Conservation (phyloP, 2,797 vertebrate genomes). For the Amazona ochrocephala region DNA sequence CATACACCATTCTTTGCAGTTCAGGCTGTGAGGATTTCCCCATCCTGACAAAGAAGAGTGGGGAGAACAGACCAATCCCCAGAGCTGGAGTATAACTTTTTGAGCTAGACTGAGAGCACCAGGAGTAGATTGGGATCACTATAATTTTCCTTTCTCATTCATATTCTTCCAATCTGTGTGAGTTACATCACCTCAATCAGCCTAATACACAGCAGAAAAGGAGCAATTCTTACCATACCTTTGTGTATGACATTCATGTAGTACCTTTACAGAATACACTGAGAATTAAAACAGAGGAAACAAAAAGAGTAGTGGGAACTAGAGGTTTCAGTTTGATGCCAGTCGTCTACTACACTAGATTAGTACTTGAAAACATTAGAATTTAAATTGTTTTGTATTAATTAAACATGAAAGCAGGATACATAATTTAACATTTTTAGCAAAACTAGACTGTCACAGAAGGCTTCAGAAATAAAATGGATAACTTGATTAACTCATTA, state of each 20-base stretch:
- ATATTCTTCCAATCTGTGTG: neutral
- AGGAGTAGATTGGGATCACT: neutral
- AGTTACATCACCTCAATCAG: neutral
- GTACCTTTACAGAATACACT: neutral
- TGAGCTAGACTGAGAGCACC: neutral
- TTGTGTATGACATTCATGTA: neutral
- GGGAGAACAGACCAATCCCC: neutral
- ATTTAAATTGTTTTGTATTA: conserved; percentile 21
- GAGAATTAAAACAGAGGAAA: neutral
- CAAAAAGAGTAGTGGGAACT: conserved; percentile 8
- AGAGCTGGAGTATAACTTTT: neutral
- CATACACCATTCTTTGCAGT: neutral
- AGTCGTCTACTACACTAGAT: conserved; percentile 16
- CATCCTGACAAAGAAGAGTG: neutral
- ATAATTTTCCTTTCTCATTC: neutral
- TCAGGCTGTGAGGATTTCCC: neutral
- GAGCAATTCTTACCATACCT: neutral
- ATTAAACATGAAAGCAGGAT: conserved; percentile 28
- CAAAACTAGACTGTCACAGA: conserved; percentile 19
- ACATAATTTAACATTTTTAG: conserved; percentile 51
- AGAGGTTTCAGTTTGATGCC: conserved; percentile 39
- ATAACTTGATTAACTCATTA: neutral
- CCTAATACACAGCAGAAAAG: neutral
- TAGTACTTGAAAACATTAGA: conserved; percentile 52
- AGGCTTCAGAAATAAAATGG: neutral